Evolutionary conservation across 2,113 vertebrate genomes (phyloP), one percentile per base, ranked within the genome.

Genomic region (Ceyx melanurus): DNA sequence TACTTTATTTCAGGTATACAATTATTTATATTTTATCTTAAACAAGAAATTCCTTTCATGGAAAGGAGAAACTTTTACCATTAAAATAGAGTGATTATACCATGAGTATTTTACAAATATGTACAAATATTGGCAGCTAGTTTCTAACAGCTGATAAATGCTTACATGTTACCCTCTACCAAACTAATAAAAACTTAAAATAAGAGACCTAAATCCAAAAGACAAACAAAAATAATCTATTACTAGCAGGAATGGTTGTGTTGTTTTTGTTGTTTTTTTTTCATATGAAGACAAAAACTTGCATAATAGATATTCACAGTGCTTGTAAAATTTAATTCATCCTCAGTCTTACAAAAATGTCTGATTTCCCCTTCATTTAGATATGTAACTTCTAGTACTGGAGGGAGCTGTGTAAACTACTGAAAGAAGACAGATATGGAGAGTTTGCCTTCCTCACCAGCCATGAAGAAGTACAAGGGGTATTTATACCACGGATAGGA

Each of bases 1-100:
- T 93, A 85, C 86, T 97, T 97, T 97, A 97, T 97, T 96, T 67
- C 61, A 90, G 20, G 80, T 93, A 31, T 96, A 93, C 68, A 89
- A 78, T 94, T 88, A 89, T 76, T 89, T 90, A 83, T 92, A 89
- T 86, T 91, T 93, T 78, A 68, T 87, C 93, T 93, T 88, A 86
- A 94, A 95, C 87, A 82, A 76, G 84, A 91, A 68, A 94, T 94
- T 95, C 96, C 95, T 96, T 97, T 97, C 96, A 97, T 94, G 70
- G 95, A 97, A 97, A 97, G 97, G 95, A 95, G 88, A 79, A 91
- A 86, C 50, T 70, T 92, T 93, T 87, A 65, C 56, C 91, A 86
- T 96, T 96, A 96, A 95, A 96, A 96, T 54, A 94, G 79, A 95
- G 90, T 56, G 86, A 94, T 92, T 90, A 93, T 77, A 77, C 71